phyloP scores from a whole-genome alignment of 2,888 invertebrate genomes.

The Folsomia manolachei region DNA sequence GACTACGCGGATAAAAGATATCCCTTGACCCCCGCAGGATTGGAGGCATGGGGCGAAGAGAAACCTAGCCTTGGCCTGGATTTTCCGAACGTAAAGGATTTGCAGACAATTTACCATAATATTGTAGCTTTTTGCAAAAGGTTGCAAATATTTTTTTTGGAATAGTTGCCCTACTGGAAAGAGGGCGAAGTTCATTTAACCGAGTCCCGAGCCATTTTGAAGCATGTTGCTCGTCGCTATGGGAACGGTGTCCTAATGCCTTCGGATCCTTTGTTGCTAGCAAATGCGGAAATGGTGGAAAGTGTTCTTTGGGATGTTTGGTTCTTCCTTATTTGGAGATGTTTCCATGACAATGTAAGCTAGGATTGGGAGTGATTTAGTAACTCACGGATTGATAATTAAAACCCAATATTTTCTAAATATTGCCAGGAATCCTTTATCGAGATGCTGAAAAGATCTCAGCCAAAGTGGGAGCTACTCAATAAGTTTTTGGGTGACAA shows the following conservation, averaged over 20 bases:
- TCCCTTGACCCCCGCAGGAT: background rate
- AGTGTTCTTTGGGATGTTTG: slow-evolving; percentile 36
- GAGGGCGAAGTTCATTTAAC: slow-evolving; percentile 55
- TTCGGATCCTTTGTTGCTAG: background rate
- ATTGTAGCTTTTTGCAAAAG: too few species aligned
- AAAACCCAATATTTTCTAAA: background rate
- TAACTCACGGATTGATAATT: background rate
- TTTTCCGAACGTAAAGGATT: slow-evolving; percentile 3
- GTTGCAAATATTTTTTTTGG: background rate
- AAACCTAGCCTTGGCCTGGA: background rate
- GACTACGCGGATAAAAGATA: background rate
- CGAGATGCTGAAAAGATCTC: slow-evolving; percentile 7
- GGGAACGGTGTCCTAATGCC: slow-evolving; percentile 44
- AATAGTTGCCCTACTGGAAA: slow-evolving; percentile 56
- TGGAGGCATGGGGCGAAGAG: background rate
- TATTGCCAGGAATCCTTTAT: slow-evolving; percentile 23
- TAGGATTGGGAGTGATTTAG: background rate
- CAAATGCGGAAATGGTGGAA: slow-evolving; percentile 35
- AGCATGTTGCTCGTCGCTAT: slow-evolving; percentile 55
- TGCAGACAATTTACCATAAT: too few species aligned
- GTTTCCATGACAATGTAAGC: slow-evolving; percentile 20
- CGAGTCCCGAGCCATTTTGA: slow-evolving; percentile 55
- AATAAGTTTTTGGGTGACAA: slow-evolving; percentile 26
- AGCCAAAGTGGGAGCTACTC: slow-evolving; percentile 24
- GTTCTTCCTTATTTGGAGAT: slow-evolving; percentile 21